These are phyloP conservation scores for Elgaria multicarinata DNA, from an alignment of 2,113 vertebrate genomes.

Conservation along the genomic window DNA sequence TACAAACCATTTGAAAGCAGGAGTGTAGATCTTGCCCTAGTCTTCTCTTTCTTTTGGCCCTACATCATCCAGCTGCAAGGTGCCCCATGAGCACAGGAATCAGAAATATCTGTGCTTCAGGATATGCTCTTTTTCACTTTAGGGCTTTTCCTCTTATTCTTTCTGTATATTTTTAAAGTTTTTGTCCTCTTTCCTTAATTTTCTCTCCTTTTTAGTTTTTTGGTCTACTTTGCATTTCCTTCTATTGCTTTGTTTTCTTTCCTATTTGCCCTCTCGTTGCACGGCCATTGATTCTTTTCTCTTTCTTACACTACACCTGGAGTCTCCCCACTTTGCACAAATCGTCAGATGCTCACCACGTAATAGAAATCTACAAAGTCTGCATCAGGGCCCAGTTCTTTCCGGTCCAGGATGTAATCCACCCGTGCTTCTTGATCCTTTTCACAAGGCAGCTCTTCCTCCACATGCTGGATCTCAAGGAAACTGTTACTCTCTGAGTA, in stretches of 20 bases:
- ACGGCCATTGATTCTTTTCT: not conserved
- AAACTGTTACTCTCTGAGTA: constrained; percentile 72
- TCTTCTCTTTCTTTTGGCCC: no score
- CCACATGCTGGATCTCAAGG: constrained; percentile 53
- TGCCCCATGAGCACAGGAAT: not conserved
- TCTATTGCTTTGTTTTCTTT: not conserved
- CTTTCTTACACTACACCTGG: not conserved
- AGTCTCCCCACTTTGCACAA: not conserved
- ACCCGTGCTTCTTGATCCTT: constrained; percentile 64
- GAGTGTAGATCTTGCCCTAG: no score
- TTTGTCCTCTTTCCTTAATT: no score
- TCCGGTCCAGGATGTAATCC: constrained; percentile 65
- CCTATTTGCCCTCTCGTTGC: not conserved
- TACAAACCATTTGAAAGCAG: no score
- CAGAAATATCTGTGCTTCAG: not conserved
- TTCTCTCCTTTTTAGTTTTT: no score
- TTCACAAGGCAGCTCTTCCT: constrained; percentile 53
- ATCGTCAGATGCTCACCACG: constrained; percentile 63
- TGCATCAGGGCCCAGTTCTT: constrained; percentile 46
- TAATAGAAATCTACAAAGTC: constrained; percentile 72
- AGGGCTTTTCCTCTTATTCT: not conserved
- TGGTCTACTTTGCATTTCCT: no score
- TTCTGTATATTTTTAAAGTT: no score
- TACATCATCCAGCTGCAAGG: no score
- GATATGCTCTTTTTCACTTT: no score